These are phyloP conservation scores for Stichodactyla helianthus DNA, from an alignment of 64 coral and sea anemone genomes.

Conservation along the genomic window DNA sequence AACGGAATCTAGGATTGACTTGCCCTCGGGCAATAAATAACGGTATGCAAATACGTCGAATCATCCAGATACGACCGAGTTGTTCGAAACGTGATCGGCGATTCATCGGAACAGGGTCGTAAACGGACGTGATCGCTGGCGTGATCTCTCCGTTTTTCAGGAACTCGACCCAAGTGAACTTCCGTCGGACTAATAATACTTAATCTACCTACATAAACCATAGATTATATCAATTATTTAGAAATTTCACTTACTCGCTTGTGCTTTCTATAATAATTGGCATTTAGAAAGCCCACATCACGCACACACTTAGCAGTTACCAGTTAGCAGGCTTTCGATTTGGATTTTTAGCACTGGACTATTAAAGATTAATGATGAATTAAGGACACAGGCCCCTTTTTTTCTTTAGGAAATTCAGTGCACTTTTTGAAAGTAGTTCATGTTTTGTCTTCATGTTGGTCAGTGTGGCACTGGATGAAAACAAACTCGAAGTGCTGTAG, in stretches of 20 bases:
- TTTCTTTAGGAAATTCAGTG: background rate
- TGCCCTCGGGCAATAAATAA: background rate
- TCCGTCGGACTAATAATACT: constrained; percentile 1
- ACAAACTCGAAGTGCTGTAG: background rate
- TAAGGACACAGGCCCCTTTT: background rate
- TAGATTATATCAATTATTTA: constrained; percentile 12
- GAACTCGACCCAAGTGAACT: background rate
- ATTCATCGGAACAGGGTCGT: background rate
- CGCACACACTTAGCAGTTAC: background rate
- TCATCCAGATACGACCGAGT: background rate
- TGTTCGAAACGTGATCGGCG: background rate
- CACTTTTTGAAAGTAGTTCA: background rate
- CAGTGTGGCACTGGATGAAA: background rate
- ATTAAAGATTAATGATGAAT: background rate
- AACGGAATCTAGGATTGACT: background rate
- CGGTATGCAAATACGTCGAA: background rate
- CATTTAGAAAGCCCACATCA: background rate
- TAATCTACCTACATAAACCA: background rate
- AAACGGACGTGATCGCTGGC: background rate
- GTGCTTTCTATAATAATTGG: background rate
- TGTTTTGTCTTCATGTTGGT: background rate
- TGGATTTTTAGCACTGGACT: background rate
- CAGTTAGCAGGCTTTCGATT: no score
- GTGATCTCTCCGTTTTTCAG: no score
- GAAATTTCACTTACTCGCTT: background rate